Evolutionary conservation across 2,888 invertebrate genomes (phyloP).

Genomic region (Camptogramma bilineatum): DNA sequence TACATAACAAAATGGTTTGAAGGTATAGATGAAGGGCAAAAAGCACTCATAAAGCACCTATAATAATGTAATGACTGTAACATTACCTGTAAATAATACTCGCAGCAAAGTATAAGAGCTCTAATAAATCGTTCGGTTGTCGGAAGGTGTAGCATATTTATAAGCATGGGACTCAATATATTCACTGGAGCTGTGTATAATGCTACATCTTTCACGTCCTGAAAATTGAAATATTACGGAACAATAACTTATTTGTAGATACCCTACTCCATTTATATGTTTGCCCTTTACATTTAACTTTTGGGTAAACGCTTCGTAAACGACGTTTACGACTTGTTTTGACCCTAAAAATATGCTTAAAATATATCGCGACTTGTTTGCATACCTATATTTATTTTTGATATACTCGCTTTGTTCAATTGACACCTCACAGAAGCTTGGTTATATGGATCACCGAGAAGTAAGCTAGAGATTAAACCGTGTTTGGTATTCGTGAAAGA

Average conservation of each 20-base stretch:
- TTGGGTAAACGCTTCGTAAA: background rate
- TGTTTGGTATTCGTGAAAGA: too few species aligned
- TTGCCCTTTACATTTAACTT: constrained; percentile 2
- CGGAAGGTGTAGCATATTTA: constrained; percentile 85
- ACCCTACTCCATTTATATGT: background rate
- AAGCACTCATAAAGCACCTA: constrained; percentile 17
- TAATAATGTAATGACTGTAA: constrained; percentile 25
- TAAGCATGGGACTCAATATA: constrained; percentile 84
- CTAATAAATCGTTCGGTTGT: constrained; percentile 87
- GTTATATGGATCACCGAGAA: too few species aligned
- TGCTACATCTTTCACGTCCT: constrained; percentile 83
- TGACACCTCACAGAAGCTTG: too few species aligned
- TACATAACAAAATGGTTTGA: constrained; percentile 1
- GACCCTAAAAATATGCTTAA: background rate
- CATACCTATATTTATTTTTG: too few species aligned
- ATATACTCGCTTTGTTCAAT: too few species aligned
- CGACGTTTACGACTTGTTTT: background rate
- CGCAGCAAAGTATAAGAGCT: constrained; percentile 87
- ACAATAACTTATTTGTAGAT: constrained; percentile 9
- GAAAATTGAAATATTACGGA: constrained; percentile 47
- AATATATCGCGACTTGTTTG: background rate
- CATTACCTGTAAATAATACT: constrained; percentile 86
- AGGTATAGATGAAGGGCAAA: constrained; percentile 2
- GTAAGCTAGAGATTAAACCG: too few species aligned
- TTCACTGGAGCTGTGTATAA: constrained; percentile 82